Evolutionary conservation across 2,888 invertebrate genomes (phyloP), one percentile per base, ranked within the genome.

Genomic region (Chouioia cunea): DNA sequence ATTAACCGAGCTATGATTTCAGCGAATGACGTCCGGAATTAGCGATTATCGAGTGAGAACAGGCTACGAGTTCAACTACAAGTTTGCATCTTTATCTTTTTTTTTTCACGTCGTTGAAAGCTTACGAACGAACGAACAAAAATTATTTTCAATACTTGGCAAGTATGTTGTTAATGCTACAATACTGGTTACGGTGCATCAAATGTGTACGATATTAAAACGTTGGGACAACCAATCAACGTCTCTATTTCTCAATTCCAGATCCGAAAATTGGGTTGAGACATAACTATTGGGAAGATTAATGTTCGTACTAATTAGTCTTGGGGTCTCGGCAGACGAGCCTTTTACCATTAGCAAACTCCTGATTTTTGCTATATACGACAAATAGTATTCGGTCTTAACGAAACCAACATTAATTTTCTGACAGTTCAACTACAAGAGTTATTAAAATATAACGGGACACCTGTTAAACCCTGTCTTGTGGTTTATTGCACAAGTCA

Each of bases 261-360:
- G 78, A 81, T 77, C 64, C 60, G 82, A 83, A 83, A 84, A 84
- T 84, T 83, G 79, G 81, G 81, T 81, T 79, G 80, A 80, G 79
- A 77, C 82, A 80, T 56, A n/a, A 71, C 80, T 78, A 78, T 79
- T 73, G 75, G 77, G 79, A 83, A 83, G 84, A 84, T 84, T 84
- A 84, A 84, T 83, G 83, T 78, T 82, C 78, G 74, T 71, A 77
- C 80, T 84, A 83, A 84, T 84, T 84, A 83, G 83, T 82, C 80
- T 75, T 76, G 78, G 79, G 79, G 76, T 77, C 78, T 73, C 76
- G 74, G 44, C 76, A 77, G 79, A 81, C 77, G 77, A 78, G 76
- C 79, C 79, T 79, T 79, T 77, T 73, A 77, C 77, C 80, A 81
- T 81, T 80, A 80, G 77, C 74, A 74, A 75, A 75, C 78, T 77